Evolutionary conservation across 2,797 vertebrate genomes (phyloP).

Genomic region (Peromyscus melanophrys): DNA sequence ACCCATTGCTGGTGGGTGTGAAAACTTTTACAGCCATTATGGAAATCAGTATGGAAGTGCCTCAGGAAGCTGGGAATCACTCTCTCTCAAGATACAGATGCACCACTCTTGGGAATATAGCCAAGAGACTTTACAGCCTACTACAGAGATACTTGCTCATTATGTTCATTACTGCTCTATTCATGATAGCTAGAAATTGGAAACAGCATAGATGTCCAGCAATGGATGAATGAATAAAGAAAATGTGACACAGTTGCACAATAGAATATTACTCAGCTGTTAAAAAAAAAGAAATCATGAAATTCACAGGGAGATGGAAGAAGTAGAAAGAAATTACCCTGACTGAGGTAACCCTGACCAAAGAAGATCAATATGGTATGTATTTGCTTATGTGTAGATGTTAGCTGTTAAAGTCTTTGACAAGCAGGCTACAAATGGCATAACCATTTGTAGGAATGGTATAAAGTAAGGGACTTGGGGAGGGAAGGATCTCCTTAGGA

Average conservation of each 20-base stretch:
- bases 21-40: background rate
- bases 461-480: background rate
- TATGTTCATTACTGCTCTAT: background rate
- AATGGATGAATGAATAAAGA: background rate
- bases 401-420: background rate
- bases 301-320: background rate
- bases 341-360: background rate
- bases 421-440: background rate
- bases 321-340: background rate
- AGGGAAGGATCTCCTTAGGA: background rate
- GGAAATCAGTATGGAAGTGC: background rate
- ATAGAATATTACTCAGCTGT: background rate
- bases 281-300: background rate
- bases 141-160: background rate
- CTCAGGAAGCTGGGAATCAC: background rate
- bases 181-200: background rate
- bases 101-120: background rate
- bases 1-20: background rate
- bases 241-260: background rate
- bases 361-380: background rate
- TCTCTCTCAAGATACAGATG: background rate
- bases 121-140: background rate
- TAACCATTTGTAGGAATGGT: background rate
- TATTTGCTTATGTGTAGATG: background rate
- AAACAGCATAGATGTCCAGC: background rate